Percentiles rank a stretch among this genome's conserved stretches.
phyloP scores from a whole-genome alignment of 2,797 vertebrate species.

The Pelobates cultripes region DNA sequence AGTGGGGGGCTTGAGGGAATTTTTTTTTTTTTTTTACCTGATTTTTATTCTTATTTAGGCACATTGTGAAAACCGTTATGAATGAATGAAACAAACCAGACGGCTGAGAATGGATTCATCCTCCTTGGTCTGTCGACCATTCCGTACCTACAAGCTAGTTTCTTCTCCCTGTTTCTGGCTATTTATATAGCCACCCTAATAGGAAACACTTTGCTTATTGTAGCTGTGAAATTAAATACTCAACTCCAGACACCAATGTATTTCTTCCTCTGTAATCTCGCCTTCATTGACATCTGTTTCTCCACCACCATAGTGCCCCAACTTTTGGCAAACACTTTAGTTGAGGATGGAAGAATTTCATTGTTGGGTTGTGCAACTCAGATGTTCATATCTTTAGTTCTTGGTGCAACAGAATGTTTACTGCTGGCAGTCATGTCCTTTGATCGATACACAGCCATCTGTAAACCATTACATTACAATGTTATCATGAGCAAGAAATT shows the following conservation, averaged over 20 bases:
- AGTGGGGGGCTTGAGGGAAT: background rate
- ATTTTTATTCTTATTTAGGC: background rate
- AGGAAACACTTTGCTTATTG: background rate
- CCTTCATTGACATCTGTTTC: background rate
- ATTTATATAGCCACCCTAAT: background rate
- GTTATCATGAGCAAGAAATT: background rate
- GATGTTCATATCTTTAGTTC: background rate
- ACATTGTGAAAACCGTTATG: background rate
- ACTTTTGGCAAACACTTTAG: background rate
- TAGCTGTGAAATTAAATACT: background rate
- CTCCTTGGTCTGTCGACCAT: background rate
- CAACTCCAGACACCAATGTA: slow-evolving; percentile 2
- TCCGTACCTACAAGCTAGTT: background rate
- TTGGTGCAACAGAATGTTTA: background rate
- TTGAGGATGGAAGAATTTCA: background rate
- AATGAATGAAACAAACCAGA: background rate
- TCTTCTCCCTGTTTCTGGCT: background rate
- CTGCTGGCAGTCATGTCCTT: background rate
- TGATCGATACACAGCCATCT: background rate
- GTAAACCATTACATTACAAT: background rate
- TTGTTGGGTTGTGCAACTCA: background rate
- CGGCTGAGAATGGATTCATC: background rate
- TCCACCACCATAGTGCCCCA: background rate
- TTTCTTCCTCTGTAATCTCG: slow-evolving; percentile 3
- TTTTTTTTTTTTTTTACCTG: background rate